Conservation (phyloP, 2,113 vertebrate species). For the Boleophthalmus pectinirostris region DNA sequence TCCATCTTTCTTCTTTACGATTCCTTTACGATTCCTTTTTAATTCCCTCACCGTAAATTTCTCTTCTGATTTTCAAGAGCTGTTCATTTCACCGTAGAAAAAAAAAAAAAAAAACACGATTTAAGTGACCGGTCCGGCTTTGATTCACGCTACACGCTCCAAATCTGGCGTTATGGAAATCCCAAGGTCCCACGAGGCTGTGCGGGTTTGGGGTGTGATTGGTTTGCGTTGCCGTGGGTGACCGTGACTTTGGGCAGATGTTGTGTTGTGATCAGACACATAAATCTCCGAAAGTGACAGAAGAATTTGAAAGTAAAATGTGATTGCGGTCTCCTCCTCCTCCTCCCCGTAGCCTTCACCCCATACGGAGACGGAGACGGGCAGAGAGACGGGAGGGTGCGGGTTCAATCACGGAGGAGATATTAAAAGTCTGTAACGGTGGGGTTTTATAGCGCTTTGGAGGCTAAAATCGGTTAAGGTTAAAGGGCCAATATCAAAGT, state of each 20-base stretch:
- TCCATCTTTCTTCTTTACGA: background rate
- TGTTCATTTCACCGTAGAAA: constrained; percentile 30
- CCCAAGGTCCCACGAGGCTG: background rate
- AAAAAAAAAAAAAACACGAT: constrained; percentile 29
- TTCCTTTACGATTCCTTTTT: constrained; percentile 1
- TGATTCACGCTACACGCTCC: constrained; percentile 20
- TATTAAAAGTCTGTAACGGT: too few species aligned
- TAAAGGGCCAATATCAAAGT: too few species aligned
- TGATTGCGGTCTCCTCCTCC: constrained; percentile 19
- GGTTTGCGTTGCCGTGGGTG: background rate
- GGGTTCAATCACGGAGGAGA: background rate
- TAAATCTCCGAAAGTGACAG: constrained; percentile 45
- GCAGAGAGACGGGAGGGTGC: background rate
- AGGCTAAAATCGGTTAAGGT: too few species aligned
- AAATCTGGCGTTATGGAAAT: constrained; percentile 53
- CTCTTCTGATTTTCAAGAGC: constrained; percentile 29
- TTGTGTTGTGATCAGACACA: constrained; percentile 46
- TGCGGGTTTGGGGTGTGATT: background rate
- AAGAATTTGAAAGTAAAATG: constrained; percentile 40
- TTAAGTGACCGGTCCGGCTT: constrained; percentile 5
- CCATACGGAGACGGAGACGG: too few species aligned
- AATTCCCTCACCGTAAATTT: constrained; percentile 13
- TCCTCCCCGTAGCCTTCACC: too few species aligned
- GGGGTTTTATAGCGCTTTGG: too few species aligned
- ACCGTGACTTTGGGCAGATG: constrained; percentile 36